Conservation (phyloP, 2,113 vertebrate genomes). For the Coreoperca whiteheadi region DNA sequence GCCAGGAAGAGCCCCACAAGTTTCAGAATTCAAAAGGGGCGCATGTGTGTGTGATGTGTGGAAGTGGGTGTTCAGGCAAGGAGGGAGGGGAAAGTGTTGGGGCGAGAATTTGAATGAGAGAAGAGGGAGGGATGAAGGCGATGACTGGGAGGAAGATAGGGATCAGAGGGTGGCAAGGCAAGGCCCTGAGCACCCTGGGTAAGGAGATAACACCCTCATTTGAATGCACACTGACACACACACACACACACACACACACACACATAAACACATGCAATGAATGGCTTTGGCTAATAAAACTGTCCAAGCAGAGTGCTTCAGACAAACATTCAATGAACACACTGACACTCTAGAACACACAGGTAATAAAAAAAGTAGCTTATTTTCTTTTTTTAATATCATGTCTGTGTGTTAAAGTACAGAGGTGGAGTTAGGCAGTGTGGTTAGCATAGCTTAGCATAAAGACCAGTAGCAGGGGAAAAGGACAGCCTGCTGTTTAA, state of each 20-base stretch:
- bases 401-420: neutral
- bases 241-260: slow-evolving; percentile 44
- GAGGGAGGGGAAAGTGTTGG: slow-evolving; percentile 7
- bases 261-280: slow-evolving; percentile 34
- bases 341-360: neutral
- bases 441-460: neutral
- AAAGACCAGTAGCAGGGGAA: neutral
- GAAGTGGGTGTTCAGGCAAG: slow-evolving; percentile 3
- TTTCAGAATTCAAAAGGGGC: neutral
- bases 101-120: slow-evolving; percentile 55
- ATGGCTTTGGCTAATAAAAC: slow-evolving; percentile 27
- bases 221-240: slow-evolving; percentile 62
- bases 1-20: neutral
- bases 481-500: neutral
- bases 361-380: neutral
- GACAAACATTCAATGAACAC: neutral
- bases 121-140: slow-evolving; percentile 25
- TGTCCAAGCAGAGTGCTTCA: neutral
- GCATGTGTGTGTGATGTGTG: slow-evolving; percentile 11
- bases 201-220: slow-evolving; percentile 71
- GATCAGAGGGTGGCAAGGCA: slow-evolving; percentile 63
- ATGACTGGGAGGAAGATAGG: slow-evolving; percentile 53
- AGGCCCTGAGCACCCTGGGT: slow-evolving; percentile 64
- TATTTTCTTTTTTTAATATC: neutral
- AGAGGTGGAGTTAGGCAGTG: neutral